Conservation (phyloP, 2,888 invertebrate genomes). For the Sarcophaga caerulescens region DNA sequence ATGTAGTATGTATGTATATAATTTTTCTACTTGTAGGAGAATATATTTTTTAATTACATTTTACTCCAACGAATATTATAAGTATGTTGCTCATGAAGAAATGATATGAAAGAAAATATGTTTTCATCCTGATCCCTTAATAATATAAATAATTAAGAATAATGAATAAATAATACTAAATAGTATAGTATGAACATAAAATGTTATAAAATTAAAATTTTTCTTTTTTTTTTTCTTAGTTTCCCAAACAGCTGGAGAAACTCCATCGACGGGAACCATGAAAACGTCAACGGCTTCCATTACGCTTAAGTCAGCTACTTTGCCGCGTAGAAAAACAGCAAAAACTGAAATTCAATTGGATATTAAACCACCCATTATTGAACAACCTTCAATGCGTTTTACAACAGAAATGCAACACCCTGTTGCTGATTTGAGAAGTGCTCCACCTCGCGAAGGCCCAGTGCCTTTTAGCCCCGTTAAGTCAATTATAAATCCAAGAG, state of each 20-base stretch:
- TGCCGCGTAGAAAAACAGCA: constrained; percentile 85
- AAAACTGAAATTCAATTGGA: constrained; percentile 85
- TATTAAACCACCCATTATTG: constrained; percentile 81
- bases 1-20: too few species aligned
- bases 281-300: constrained; percentile 86
- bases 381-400: constrained; percentile 82
- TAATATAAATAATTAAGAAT: too few species aligned
- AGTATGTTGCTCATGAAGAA: too few species aligned
- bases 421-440: constrained; percentile 81
- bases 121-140: too few species aligned
- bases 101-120: too few species aligned
- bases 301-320: constrained; percentile 85
- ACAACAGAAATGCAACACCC: constrained; percentile 85
- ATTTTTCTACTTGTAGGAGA: too few species aligned
- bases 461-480: constrained; percentile 79
- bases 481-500: constrained; percentile 80
- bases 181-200: not conserved
- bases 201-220: not conserved
- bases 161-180: too few species aligned
- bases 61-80: too few species aligned
- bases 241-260: constrained; percentile 33
- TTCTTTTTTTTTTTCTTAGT: constrained; percentile 22
- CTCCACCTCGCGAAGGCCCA: constrained; percentile 80
- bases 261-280: constrained; percentile 73
- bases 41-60: too few species aligned